These are phyloP conservation scores for Dioctria rufipes DNA, from an alignment of 2,888 invertebrate species.

Conservation along the genomic window DNA sequence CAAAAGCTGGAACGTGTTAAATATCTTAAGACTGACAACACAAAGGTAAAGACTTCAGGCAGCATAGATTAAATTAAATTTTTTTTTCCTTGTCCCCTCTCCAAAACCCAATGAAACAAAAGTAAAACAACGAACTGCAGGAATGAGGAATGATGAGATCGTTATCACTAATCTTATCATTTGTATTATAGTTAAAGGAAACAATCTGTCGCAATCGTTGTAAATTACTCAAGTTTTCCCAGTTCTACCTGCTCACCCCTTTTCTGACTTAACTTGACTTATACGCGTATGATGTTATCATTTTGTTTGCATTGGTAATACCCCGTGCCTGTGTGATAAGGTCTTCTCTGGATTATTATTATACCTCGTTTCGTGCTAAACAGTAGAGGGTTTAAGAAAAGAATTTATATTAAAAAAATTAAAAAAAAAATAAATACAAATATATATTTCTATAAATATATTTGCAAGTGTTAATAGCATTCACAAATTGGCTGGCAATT, in stretches of 20 bases:
- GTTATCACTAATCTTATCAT: slow-evolving; percentile 39
- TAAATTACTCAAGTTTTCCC: slow-evolving; percentile 5
- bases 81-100: too few relatives aligned
- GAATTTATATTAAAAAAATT: too few relatives aligned
- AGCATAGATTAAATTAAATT: too few relatives aligned
- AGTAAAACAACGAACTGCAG: neutral
- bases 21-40: too few relatives aligned
- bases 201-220: slow-evolving; percentile 40
- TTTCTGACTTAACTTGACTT: neutral
- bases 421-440: too few relatives aligned
- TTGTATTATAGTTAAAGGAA: neutral
- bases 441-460: too few relatives aligned
- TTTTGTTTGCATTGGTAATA: neutral
- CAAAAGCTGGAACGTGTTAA: neutral
- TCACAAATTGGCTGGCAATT: too few relatives aligned
- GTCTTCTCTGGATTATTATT: neutral
- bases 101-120: neutral
- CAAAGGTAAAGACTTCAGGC: too few relatives aligned
- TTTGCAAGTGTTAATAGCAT: too few relatives aligned
- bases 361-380: neutral
- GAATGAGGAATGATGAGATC: neutral
- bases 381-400: neutral
- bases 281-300: neutral
- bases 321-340: neutral
- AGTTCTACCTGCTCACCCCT: neutral